Base-by-base conservation (phyloP, 2,888 invertebrate genomes). In the Clivina fossor region DNA sequence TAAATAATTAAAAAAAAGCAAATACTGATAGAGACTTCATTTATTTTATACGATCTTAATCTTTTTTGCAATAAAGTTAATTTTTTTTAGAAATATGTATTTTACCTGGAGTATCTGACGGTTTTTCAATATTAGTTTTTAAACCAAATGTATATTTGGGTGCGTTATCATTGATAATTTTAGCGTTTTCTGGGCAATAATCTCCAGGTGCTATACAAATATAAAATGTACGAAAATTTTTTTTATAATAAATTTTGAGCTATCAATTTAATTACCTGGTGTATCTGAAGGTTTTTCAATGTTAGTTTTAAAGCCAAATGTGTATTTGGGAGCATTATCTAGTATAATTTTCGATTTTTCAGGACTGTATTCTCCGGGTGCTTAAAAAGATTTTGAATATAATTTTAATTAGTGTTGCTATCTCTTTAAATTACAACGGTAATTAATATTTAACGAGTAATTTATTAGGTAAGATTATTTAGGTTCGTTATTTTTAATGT, bases 301-400 rank as follows among this genome's bases (percentile, higher is more conserved):
- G 69, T 80, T 78, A 20, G 83, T 80, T 71, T 85, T 89, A 60
- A 84, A 78, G 19, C 88, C 86, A 70, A 90, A 84, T 0, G 86
- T 85, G 68, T 81, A 88, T 66, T 80, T 86, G 47, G 83, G 79
- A 19, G 84, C 81, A 62, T 76, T 79, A 64, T 83, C 82, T n/a
- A n/a, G n/a, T n/a, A n/a, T n/a, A 18, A 80, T 74, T 64, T 79
- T 81, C 58, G 87, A 81, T 64, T 86, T 87, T 66, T 85, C 84
- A 1, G 90, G 86, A 72, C 89, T 83, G 72, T 93, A 93, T 72
- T 91, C 89, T n/a, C 92, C 92, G 0, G 93, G 93, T 4, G 93
- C 91, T 2, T 93, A 92, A 19, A 90, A 46, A 44, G 46, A 90
- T 79, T n/a, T n/a, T n/a, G n/a, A n/a, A n/a, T n/a, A n/a, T n/a